phyloP scores from a whole-genome alignment of 1,140 invertebrate species.

The Zophobas morio region DNA sequence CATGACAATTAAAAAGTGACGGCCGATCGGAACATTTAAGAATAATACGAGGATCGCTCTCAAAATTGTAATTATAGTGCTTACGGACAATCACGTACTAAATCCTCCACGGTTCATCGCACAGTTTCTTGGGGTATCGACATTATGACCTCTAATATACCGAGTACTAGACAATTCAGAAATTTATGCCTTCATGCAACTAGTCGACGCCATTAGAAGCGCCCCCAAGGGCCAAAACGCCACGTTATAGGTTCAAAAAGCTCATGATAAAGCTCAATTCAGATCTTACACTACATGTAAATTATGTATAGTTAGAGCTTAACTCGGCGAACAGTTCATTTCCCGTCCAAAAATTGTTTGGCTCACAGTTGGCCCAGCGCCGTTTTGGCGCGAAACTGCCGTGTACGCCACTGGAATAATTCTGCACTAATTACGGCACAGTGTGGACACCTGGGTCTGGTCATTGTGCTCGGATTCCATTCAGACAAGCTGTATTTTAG shows the following conservation, averaged over 20 bases:
- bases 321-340: no score
- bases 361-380: no score
- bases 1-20: background rate
- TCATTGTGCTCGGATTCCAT: constrained; percentile 29
- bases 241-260: background rate
- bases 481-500: constrained; percentile 11
- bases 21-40: background rate
- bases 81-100: constrained; percentile 22
- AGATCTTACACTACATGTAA: no score
- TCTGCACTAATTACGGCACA: background rate
- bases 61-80: constrained; percentile 19
- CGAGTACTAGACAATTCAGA: constrained; percentile 21
- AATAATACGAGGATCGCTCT: background rate
- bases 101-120: constrained; percentile 37
- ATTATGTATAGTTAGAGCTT: no score
- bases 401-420: no score
- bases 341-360: no score
- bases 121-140: constrained; percentile 27
- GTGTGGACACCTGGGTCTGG: constrained; percentile 29
- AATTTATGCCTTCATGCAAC: constrained; percentile 27
- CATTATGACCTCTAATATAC: constrained; percentile 29
- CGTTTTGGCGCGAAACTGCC: no score
- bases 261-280: background rate
- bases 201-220: background rate
- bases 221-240: background rate